These are phyloP conservation scores for Erpobdella octoculata DNA, from an alignment of 2,888 invertebrate genomes.

Conservation along the genomic window DNA sequence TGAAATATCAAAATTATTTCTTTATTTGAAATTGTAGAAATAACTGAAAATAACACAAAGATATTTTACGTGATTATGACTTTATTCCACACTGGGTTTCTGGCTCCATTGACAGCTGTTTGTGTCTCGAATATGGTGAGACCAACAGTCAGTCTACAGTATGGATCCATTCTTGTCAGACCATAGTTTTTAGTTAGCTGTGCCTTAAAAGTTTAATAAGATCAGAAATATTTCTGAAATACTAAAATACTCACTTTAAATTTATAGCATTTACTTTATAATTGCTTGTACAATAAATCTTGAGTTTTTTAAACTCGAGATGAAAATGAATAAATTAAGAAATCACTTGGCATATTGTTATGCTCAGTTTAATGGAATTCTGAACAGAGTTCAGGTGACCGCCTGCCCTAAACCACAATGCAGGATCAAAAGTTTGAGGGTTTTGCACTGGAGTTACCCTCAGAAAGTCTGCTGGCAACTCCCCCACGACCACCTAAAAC, in stretches of 20 bases:
- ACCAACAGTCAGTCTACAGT: conserved; percentile 81
- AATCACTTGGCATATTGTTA: conserved; percentile 70
- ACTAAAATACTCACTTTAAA: too few relatives aligned
- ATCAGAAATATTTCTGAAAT: too few relatives aligned
- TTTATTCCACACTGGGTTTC: conserved; percentile 91
- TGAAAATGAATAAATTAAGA: not conserved
- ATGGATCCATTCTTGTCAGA: conserved; percentile 89
- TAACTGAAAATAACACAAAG: conserved; percentile 5
- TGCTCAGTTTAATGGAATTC: conserved; percentile 60
- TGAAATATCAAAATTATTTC: conserved; percentile 9
- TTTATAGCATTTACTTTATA: too few relatives aligned
- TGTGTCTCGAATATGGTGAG: conserved; percentile 91
- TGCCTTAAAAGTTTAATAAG: too few relatives aligned
- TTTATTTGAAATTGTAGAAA: conserved; percentile 2
- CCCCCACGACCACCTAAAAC: conserved; percentile 65
- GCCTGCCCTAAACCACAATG: conserved; percentile 51
- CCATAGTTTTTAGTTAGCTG: conserved; percentile 82
- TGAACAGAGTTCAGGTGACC: conserved; percentile 31
- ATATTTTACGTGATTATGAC: conserved; percentile 73
- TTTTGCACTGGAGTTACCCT: conserved; percentile 58
- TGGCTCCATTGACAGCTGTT: conserved; percentile 86
- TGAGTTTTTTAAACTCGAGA: not conserved
- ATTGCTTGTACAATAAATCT: too few relatives aligned
- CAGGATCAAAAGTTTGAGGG: conserved; percentile 70
- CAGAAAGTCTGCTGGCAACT: conserved; percentile 71